Base-by-base conservation (phyloP, 2,113 vertebrate species). In the Chamaea fasciata region DNA sequence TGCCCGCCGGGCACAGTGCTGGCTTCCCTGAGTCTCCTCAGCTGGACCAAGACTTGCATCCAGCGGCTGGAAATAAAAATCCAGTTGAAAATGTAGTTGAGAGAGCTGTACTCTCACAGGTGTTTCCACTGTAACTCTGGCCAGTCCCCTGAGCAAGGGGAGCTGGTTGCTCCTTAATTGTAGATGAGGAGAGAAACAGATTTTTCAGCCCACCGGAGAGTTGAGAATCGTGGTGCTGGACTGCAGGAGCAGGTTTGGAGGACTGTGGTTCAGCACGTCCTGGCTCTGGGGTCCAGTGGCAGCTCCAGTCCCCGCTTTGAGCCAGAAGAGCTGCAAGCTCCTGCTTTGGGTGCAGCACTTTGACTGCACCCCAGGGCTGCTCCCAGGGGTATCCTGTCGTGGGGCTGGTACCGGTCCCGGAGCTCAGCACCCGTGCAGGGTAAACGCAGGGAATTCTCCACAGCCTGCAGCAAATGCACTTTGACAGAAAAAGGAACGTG, bases 311-410 rank as follows among this genome's bases (percentile, higher is more conserved):
- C 68, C 44, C 3, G 0, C 4, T 37, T 5, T 5, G 69, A 74
- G 70, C 49, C 69, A 63, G 69, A 15, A 6, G 52, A 27, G 42
- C 75, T 44, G 80, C 6, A 6, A 11, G 17, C 67, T 50, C 50
- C 64, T 35, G 64, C 44, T 42, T 21, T 15, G 44, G 68, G 4
- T 41, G 52, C 44, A 21, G 81, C 11, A 6, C 35, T 53, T 21
- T 3, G 17, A 8, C 16, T 9, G 21, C 24, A 37, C 12, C 52
- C 3, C 63, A 30, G 57, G 49, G 23, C 73, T 73, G 55, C 6
- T 10, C 7, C 9, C 23, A 13, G 59, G 35, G 23, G 5, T 35
- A 1, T 11, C 14, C 4, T 8, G 53, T 4, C n/a, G 1, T 0
- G 14, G 74, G 44, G 24, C 7, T 28, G n/a, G 11, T 35, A 6